Evolutionary conservation across 1,140 invertebrate genomes (phyloP).

Genomic region (Drosophila simulans): DNA sequence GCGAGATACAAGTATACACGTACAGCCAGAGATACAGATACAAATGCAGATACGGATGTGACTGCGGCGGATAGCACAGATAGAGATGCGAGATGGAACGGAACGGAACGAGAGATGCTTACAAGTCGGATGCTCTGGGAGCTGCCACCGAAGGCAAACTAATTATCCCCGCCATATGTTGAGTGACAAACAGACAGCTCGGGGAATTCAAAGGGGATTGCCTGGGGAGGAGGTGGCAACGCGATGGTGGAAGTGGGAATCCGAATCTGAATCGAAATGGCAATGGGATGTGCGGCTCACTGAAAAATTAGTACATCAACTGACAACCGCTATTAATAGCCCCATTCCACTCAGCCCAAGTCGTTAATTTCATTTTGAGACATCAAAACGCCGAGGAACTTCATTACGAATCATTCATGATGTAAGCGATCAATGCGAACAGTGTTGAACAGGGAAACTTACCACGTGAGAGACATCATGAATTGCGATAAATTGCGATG

Average conservation of each 20-base stretch:
- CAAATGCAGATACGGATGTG: background rate
- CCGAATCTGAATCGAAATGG: constrained; percentile 9
- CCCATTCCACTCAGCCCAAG: background rate
- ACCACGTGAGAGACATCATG: background rate
- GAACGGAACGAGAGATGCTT: constrained; percentile 1
- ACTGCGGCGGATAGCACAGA: background rate
- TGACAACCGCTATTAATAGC: constrained; percentile 50
- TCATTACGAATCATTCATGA: background rate
- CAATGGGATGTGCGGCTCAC: constrained; percentile 58
- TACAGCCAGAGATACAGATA: background rate
- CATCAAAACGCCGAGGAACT: background rate
- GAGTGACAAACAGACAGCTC: constrained; percentile 48
- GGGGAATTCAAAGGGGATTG: constrained; percentile 31
- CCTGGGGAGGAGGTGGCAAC: constrained; percentile 3
- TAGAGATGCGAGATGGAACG: constrained; percentile 2
- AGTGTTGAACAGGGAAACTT: background rate
- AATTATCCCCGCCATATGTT: constrained; percentile 51
- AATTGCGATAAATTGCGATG: background rate
- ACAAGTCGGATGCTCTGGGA: constrained; percentile 23
- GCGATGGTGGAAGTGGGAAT: constrained; percentile 20
- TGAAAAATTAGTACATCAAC: constrained; percentile 59
- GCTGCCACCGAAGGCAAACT: constrained; percentile 43
- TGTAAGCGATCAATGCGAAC: background rate
- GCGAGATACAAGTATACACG: constrained; percentile 3
- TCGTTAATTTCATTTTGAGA: constrained; percentile 19